Evolutionary conservation across 1,140 invertebrate genomes (phyloP).

Genomic region (Hetaerina americana): DNA sequence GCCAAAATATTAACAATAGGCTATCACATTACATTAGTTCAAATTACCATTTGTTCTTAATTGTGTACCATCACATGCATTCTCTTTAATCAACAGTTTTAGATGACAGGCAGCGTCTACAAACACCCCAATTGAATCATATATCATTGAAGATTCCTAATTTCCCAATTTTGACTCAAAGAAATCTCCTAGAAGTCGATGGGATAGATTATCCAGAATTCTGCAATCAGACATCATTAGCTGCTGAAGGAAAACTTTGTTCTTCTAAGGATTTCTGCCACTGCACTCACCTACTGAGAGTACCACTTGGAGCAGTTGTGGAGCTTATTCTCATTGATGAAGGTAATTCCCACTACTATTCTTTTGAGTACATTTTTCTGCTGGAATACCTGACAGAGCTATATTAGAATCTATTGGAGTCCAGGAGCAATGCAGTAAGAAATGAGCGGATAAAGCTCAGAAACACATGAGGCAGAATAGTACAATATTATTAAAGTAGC

Average conservation of each 20-base stretch:
- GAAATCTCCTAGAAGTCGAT: constrained; percentile 33
- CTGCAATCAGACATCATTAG: constrained; percentile 22
- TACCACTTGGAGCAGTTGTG: background rate
- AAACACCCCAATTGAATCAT: constrained; percentile 66
- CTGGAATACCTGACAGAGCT: too few relatives aligned
- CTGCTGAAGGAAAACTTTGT: background rate
- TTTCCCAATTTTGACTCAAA: constrained; percentile 55
- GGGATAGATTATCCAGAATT: constrained; percentile 15
- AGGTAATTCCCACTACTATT: too few relatives aligned
- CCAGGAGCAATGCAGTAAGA: too few relatives aligned
- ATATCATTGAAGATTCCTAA: constrained; percentile 65
- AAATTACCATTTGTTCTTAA: background rate
- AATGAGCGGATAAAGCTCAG: too few relatives aligned
- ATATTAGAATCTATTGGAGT: too few relatives aligned
- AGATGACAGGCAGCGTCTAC: constrained; percentile 30
- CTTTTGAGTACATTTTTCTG: too few relatives aligned
- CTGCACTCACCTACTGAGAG: background rate
- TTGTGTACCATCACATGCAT: background rate
- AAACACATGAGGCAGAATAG: too few relatives aligned
- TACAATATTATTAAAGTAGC: too few relatives aligned
- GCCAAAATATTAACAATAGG: too few relatives aligned
- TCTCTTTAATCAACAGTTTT: constrained; percentile 20
- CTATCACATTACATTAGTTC: too few relatives aligned
- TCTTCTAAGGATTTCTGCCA: background rate
- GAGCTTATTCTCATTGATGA: background rate